Percentiles rank a stretch among this genome's conserved stretches.
phyloP scores from a whole-genome alignment of 2,888 invertebrate species.

The Tetranychus truncatus region DNA sequence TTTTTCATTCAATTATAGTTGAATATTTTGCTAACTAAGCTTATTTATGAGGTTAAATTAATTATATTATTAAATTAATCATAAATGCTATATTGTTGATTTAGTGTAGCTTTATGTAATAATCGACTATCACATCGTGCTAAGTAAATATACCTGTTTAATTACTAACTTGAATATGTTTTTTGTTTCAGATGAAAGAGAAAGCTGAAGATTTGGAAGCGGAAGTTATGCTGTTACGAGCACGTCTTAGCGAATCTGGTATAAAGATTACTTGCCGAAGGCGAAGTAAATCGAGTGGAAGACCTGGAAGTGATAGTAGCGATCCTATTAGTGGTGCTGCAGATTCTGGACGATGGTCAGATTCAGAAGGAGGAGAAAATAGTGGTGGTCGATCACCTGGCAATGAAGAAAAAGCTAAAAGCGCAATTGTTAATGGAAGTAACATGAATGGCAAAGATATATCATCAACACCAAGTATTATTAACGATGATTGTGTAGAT shows the following conservation, averaged over 20 bases:
- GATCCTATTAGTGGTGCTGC: conserved; percentile 15
- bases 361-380: conserved; percentile 11
- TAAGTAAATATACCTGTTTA: too few species aligned
- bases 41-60: too few species aligned
- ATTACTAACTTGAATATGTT: too few species aligned
- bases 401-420: conserved; percentile 4
- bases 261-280: background rate
- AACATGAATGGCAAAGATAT: background rate
- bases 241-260: conserved; percentile 14
- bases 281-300: background rate
- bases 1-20: too few species aligned
- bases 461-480: background rate
- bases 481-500: background rate
- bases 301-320: conserved; percentile 18
- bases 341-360: conserved; percentile 21
- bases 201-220: conserved; percentile 26
- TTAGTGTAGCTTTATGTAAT: too few species aligned
- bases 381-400: background rate
- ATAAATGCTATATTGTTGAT: too few species aligned
- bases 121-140: too few species aligned
- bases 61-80: too few species aligned
- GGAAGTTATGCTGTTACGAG: conserved; percentile 24
- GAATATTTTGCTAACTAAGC: too few species aligned
- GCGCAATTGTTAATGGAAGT: background rate
- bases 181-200: conserved; percentile 23